Evolutionary conservation across 2,888 invertebrate genomes (phyloP).

Genomic region (Muscina levida): DNA sequence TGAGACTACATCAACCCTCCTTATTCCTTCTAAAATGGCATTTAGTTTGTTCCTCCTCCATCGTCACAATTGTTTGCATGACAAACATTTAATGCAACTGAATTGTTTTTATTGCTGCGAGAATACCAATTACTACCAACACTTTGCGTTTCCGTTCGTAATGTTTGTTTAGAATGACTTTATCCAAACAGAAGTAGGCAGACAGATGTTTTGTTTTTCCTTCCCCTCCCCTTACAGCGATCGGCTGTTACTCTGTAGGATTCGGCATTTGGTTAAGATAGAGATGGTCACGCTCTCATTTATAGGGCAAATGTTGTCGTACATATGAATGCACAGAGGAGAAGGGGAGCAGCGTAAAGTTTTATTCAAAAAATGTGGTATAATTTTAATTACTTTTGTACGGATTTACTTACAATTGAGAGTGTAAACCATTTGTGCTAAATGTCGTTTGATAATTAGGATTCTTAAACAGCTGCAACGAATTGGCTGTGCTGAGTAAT

Average conservation of each 20-base stretch:
- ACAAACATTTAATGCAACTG: constrained; percentile 55
- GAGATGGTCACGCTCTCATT: constrained; percentile 16
- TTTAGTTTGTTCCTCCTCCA: background rate
- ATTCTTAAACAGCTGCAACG: too few species aligned
- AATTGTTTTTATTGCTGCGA: constrained; percentile 31
- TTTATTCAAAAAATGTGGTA: constrained; percentile 5
- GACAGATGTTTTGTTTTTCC: constrained; percentile 44
- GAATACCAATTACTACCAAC: constrained; percentile 47
- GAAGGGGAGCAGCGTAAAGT: background rate
- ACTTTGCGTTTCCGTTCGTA: constrained; percentile 55
- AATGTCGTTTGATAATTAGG: background rate
- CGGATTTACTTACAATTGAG: constrained; percentile 1
- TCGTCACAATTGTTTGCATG: constrained; percentile 40
- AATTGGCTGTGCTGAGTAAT: too few species aligned
- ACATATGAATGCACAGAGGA: background rate
- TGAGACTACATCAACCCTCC: background rate
- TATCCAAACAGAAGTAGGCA: background rate
- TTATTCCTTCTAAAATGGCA: background rate
- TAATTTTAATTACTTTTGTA: constrained; percentile 5
- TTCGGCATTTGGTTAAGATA: background rate
- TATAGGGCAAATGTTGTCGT: background rate
- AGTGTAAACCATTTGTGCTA: constrained; percentile 2
- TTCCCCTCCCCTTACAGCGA: background rate
- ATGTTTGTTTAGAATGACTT: background rate
- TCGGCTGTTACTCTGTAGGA: background rate